Evolutionary conservation across 2,888 invertebrate species (phyloP).

Genomic region (Digitonthophagus gazella): DNA sequence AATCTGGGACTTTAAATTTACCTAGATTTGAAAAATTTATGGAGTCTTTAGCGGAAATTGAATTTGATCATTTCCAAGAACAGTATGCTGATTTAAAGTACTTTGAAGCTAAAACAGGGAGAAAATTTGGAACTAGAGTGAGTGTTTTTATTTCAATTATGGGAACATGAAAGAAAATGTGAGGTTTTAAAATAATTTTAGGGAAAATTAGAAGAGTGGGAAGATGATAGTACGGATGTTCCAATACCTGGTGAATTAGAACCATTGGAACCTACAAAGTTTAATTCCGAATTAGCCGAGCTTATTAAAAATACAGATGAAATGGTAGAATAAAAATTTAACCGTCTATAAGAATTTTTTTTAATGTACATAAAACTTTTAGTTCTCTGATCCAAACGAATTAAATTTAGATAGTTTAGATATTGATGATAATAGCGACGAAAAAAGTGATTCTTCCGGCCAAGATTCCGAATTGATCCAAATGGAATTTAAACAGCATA

Average conservation of each 20-base stretch:
- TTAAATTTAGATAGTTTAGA: slow-evolving; percentile 38
- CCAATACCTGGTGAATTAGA: slow-evolving; percentile 43
- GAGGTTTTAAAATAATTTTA: background rate
- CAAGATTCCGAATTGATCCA: slow-evolving; percentile 49
- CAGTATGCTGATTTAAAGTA: slow-evolving; percentile 79
- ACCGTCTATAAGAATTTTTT: background rate
- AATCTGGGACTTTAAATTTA: slow-evolving; percentile 80
- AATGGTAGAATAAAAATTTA: slow-evolving; percentile 51
- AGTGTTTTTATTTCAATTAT: no score
- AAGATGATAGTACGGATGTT: slow-evolving; percentile 54
- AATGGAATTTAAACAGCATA: slow-evolving; percentile 80
- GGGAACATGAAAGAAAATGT: background rate
- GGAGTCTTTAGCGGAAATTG: slow-evolving; percentile 69
- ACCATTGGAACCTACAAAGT: slow-evolving; percentile 42
- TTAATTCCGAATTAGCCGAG: slow-evolving; percentile 57
- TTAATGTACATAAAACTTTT: background rate
- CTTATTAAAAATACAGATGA: slow-evolving; percentile 64
- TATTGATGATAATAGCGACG: slow-evolving; percentile 28
- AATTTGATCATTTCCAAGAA: slow-evolving; percentile 73
- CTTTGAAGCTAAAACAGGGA: slow-evolving; percentile 76
- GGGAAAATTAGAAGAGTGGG: slow-evolving; percentile 34
- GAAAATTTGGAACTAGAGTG: slow-evolving; percentile 38
- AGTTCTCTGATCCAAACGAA: slow-evolving; percentile 23
- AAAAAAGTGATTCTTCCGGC: slow-evolving; percentile 21
- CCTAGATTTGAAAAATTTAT: slow-evolving; percentile 82